Evolutionary conservation across 2,888 invertebrate genomes (phyloP).

Genomic region (Drosophila mayaguana): DNA sequence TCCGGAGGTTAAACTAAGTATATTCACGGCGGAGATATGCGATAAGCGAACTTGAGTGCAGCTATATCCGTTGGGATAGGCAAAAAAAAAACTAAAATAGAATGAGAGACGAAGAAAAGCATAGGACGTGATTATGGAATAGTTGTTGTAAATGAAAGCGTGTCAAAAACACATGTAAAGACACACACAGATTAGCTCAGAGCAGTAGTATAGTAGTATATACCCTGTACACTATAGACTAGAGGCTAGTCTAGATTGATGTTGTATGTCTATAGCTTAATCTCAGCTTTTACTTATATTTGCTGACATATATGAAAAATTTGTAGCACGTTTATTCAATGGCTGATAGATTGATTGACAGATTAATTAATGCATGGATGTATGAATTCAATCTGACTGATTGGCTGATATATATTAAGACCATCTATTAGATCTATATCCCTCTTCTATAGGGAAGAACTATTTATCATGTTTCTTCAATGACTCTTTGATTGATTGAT

Average conservation of each 20-base stretch:
- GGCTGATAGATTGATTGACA: no score
- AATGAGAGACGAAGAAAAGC: background rate
- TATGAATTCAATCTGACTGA: no score
- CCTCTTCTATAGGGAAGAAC: no score
- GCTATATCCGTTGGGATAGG: constrained; percentile 5
- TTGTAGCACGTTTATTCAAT: no score
- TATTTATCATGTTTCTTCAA: no score
- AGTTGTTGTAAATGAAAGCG: constrained; percentile 11
- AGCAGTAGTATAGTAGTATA: background rate
- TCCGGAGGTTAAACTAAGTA: constrained; percentile 25
- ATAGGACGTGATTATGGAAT: constrained; percentile 19
- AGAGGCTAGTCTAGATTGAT: background rate
- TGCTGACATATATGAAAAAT: no score
- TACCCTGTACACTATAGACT: background rate
- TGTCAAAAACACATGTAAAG: constrained; percentile 4
- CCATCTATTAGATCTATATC: no score
- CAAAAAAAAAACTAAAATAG: background rate
- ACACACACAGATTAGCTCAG: constrained; percentile 7
- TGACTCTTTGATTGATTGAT: background rate
- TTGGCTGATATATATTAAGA: no score
- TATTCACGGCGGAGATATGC: constrained; percentile 14
- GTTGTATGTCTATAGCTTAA: no score
- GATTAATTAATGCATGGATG: no score
- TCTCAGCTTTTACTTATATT: no score
- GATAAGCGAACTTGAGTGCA: constrained; percentile 9